A percentile compares a stretch with the other conserved stretches of the same genome.
phyloP scores from a whole-genome alignment of 2,888 invertebrate species.

The Neelides folsomi region DNA sequence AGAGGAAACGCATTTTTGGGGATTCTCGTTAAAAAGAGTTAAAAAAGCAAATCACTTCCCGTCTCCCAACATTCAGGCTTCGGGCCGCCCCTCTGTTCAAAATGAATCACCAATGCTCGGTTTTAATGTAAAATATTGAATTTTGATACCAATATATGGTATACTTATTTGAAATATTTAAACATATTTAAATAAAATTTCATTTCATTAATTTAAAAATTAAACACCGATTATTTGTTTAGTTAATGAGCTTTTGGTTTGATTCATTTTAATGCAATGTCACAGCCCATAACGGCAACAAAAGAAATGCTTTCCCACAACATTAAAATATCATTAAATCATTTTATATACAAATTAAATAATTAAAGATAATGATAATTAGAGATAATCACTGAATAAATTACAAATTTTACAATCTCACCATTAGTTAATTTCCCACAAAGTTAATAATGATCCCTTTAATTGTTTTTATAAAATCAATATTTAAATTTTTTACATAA shows the following conservation, averaged over 20 bases:
- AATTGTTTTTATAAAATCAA: no score
- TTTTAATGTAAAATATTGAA: not conserved
- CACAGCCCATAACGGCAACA: conserved; percentile 31
- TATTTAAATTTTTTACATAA: no score
- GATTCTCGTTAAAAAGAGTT: not conserved
- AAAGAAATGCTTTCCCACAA: conserved; percentile 16
- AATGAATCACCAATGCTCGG: conserved; percentile 14
- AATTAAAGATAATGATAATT: no score
- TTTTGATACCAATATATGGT: no score
- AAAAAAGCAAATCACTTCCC: conserved; percentile 33
- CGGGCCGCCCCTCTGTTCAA: conserved; percentile 32
- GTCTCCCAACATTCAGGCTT: conserved; percentile 34
- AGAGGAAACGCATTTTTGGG: not conserved
- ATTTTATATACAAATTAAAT: no score
- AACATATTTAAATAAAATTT: not conserved
- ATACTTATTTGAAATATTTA: not conserved
- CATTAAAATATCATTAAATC: no score
- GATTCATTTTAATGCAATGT: conserved; percentile 29
- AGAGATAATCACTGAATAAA: no score
- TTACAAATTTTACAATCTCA: not conserved
- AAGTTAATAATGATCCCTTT: no score
- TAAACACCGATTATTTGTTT: no score
- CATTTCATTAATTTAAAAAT: no score
- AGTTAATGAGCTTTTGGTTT: not conserved
- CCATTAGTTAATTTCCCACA: conserved; percentile 8